Base-by-base conservation (phyloP, 2,113 vertebrate genomes). In the Lepidothrix coronata region DNA sequence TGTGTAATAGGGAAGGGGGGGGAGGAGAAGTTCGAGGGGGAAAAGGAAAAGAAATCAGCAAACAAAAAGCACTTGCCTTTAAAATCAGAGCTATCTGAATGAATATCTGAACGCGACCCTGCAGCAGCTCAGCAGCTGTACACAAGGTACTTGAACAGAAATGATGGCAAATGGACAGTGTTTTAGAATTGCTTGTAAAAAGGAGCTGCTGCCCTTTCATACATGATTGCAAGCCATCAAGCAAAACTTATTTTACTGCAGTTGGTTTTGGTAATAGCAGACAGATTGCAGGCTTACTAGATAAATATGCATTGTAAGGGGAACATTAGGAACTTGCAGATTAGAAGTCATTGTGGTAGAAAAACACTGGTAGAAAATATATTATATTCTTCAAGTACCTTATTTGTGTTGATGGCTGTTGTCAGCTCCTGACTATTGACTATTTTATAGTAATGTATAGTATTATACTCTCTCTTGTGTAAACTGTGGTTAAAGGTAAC, bases 1-100 rank as follows among this genome's bases (percentile, higher is more conserved):
- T 98, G 97, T 97, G 94, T 95, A 96, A 86, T 33, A 96, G 65
- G 74, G 85, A 97, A 77, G 39, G 35, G 49, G 49, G 58, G 48
- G 88, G 83, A 91, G 79, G 95, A 84, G 94, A 81, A 92, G 51
- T n/a, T n/a, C 3, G 1, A 70, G 85, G 65, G 66, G 66, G 77
- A 66, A 74, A 94, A 94, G 75, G 71, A 78, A 93, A 76, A 92
- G 84, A 95, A 96, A 80, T 81, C 77, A 93, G 82, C 77, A 83
- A 94, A 96, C 72, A 90, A 68, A 88, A 88, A 90, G 89, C 76
- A 48, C 92, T 87, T 79, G 68, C 71, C 52, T 91, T 95, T 88
- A 58, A 74, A 71, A 91, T 89, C 35, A 82, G 81, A 68, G 63
- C 96, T 97, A 74, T 97, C 89, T 73, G 77, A 94, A 81, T 79